These are phyloP conservation scores for Drosophila rufa DNA, from an alignment of 1,140 invertebrate genomes.

Conservation along the genomic window DNA sequence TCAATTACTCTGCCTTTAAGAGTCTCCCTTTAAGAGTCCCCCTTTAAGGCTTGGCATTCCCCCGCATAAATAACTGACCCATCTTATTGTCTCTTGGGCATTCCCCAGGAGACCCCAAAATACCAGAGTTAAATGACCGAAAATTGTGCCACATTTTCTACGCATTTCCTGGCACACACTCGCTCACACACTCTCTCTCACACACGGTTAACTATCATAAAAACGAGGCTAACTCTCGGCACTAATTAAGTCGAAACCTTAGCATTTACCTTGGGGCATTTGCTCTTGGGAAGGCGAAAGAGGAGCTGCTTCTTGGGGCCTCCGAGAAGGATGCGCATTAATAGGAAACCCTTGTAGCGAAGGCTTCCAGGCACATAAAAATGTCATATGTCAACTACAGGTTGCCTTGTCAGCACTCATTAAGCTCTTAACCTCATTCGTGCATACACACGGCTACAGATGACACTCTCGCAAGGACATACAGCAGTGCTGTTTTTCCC, in stretches of 20 bases:
- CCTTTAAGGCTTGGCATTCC: background rate
- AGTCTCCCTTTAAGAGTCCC: background rate
- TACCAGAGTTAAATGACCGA: constrained; percentile 48
- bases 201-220: constrained; percentile 39
- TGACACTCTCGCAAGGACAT: constrained; percentile 11
- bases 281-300: background rate
- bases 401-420: constrained; percentile 71
- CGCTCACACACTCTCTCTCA: background rate
- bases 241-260: constrained; percentile 79
- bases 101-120: constrained; percentile 26
- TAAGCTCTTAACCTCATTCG: constrained; percentile 81
- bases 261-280: constrained; percentile 76
- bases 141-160: constrained; percentile 68
- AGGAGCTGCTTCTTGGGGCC: constrained; percentile 24
- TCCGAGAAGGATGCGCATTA: constrained; percentile 46
- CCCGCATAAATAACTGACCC: constrained; percentile 17
- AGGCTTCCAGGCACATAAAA: constrained; percentile 69
- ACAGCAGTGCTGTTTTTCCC: constrained; percentile 10
- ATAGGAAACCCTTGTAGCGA: constrained; percentile 72
- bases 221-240: constrained; percentile 53
- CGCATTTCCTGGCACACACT: constrained; percentile 22
- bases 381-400: constrained; percentile 81
- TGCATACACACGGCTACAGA: constrained; percentile 24
- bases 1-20: background rate
- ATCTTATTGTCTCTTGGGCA: constrained; percentile 2